Evolutionary conservation across 2,797 vertebrate species (phyloP), one percentile per base, ranked within the genome.

Genomic region (Enteromius unitaeniatus): DNA sequence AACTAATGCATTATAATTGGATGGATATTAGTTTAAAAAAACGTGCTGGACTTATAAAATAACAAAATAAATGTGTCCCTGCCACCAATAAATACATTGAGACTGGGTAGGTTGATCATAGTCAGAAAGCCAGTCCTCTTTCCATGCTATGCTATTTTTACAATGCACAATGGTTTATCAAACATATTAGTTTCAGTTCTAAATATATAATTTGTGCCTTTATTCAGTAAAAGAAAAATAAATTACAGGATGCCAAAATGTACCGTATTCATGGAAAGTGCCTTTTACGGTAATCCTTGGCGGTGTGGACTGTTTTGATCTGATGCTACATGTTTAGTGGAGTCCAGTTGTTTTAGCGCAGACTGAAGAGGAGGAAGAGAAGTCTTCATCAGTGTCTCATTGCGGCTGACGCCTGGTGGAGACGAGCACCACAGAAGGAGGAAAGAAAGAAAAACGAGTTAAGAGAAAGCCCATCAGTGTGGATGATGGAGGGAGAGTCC

Each of bases 361-460:
- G 78, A 81, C 78, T 73, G 77, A 72, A 23, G 85, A 60, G 31
- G 34, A 23, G 5, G 65, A 78, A 68, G 34, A 72, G 6, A 65
- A 17, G 64, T 79, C 83, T 69, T 82, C 81, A 69, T 80, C 68
- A 84, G 86, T 87, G 89, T 89, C 89, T 95, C 93, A 94, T 89
- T 92, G 93, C 2, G 85, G 93, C 86, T 89, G 85, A 91, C 85
- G 89, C 91, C 94, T 94, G 88, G 80, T 58, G 79, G 78, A 93
- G 62, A 85, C 78, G 34, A 92, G 91, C 91, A 93, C 88, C 91
- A 85, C 10, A 90, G 85, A 88, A 85, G 83, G 78, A 78, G 77
- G 65, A 86, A 87, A 93, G 84, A 65, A 87, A 79, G 23, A 87
- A 87, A 67, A 87, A 86, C 84, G 3, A 82, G 84, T 19, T 73